Conservation (phyloP, 2,888 invertebrate genomes). For the Hydrotaea cyrtoneurina region DNA sequence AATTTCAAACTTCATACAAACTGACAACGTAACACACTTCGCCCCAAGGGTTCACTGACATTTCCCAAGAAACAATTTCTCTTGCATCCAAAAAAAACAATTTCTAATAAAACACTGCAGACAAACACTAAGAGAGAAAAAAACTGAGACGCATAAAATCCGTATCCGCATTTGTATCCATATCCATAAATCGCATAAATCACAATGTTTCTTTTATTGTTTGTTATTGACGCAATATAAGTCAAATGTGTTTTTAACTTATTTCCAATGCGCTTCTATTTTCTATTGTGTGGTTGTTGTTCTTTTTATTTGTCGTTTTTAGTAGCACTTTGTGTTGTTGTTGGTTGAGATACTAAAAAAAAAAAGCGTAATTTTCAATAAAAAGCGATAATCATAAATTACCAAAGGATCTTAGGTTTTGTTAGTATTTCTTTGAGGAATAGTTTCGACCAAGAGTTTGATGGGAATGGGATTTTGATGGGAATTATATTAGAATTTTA, state of each 20-base stretch:
- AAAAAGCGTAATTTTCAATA: neutral
- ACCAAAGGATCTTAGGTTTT: neutral
- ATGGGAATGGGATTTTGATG: neutral
- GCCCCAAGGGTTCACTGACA: slow-evolving; percentile 8
- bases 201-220: slow-evolving; percentile 58
- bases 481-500: too few relatives aligned
- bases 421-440: neutral
- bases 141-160: neutral
- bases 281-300: neutral
- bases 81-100: neutral
- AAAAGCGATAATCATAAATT: slow-evolving; percentile 19
- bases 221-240: slow-evolving; percentile 64
- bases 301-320: neutral
- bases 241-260: slow-evolving; percentile 22
- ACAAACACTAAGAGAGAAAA: slow-evolving; percentile 4
- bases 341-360: slow-evolving; percentile 21
- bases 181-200: slow-evolving; percentile 53
- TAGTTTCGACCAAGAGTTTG: neutral
- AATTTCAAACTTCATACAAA: too few relatives aligned
- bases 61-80: neutral
- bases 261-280: slow-evolving; percentile 18
- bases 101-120: neutral
- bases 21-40: neutral
- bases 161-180: neutral
- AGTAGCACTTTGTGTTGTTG: neutral